Base-by-base conservation (phyloP, 1,140 invertebrate genomes). In the Drosophila gunungcola region DNA sequence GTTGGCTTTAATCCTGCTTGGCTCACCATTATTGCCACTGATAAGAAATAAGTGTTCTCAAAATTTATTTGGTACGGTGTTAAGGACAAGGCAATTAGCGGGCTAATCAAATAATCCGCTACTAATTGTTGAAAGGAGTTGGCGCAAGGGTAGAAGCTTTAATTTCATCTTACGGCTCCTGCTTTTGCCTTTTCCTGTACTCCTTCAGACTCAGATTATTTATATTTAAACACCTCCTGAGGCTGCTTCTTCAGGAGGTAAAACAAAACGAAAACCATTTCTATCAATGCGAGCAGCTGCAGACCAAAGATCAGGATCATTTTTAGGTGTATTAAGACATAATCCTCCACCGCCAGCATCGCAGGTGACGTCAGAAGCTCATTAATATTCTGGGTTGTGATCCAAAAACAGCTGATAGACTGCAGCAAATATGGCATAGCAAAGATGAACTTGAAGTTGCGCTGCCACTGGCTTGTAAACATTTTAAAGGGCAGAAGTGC, bases 31-130 rank as follows among this genome's bases (percentile, higher is more conserved):
- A 78, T 56, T 45, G 65, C 67, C 11, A 21, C 82, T 86, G 82
- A 85, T 85, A 85, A 85, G 82, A 57, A 81, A 60, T 81, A 85
- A 85, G 38, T 85, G 77, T 34, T 86, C 67, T 60, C 38, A 49
- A 56, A 83, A 86, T 85, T 81, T 85, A 86, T 86, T 45, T 80
- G 57, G 73, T 55, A 67, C 67, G 57, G 10, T 39, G 63, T 0
- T 27, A 41, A 48, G 64, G 32, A 65, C 60, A 74, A 75, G 74
- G 82, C 83, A 85, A 85, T 85, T 85, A 85, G 78, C 82, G 41
- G 12, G 51, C 78, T 85, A 85, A 85, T 85, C 82, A 85, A 86
- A 74, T 85, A 85, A 89, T 86, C 83, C 73, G 34, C 58, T 34
- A 27, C 46, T 67, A 88, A 78, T 78, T 78, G 70, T 57, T 42